These are phyloP conservation scores for Bombus affinis DNA, from an alignment of 1,140 invertebrate genomes.

Conservation along the genomic window DNA sequence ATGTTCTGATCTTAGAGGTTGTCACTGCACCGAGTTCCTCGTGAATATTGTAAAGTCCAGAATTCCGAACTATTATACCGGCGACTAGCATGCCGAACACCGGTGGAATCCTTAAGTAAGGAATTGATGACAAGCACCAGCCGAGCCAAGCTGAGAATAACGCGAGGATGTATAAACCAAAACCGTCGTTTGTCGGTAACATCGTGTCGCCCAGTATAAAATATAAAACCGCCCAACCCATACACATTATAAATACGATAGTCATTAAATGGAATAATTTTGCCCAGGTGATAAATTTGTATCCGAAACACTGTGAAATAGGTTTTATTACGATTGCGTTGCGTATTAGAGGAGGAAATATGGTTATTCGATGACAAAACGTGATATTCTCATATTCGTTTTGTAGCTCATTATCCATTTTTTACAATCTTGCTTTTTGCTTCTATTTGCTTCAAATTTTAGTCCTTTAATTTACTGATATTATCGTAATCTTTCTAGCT, in stretches of 20 bases:
- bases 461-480: no score
- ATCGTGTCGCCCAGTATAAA: slow-evolving; percentile 70
- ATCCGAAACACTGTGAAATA: slow-evolving; percentile 49
- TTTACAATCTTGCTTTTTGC: neutral
- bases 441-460: no score
- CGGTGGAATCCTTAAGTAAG: slow-evolving; percentile 75
- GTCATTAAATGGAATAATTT: slow-evolving; percentile 68
- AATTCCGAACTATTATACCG: slow-evolving; percentile 76
- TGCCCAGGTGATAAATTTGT: slow-evolving; percentile 63
- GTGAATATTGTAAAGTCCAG: slow-evolving; percentile 73
- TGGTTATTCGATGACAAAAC: slow-evolving; percentile 72
- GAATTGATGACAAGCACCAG: slow-evolving; percentile 72
- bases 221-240: slow-evolving; percentile 69
- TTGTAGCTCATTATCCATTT: neutral
- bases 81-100: slow-evolving; percentile 79
- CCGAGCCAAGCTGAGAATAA: slow-evolving; percentile 73
- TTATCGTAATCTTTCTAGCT: neutral
- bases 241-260: slow-evolving; percentile 15
- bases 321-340: slow-evolving; percentile 67
- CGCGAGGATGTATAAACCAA: slow-evolving; percentile 70
- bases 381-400: slow-evolving; percentile 58
- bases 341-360: slow-evolving; percentile 65
- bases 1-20: slow-evolving; percentile 73
- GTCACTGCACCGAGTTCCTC: slow-evolving; percentile 64
- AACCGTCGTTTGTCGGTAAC: slow-evolving; percentile 70